Evolutionary conservation across 2,888 invertebrate species (phyloP).

Genomic region (Chloroclystis v-ata): DNA sequence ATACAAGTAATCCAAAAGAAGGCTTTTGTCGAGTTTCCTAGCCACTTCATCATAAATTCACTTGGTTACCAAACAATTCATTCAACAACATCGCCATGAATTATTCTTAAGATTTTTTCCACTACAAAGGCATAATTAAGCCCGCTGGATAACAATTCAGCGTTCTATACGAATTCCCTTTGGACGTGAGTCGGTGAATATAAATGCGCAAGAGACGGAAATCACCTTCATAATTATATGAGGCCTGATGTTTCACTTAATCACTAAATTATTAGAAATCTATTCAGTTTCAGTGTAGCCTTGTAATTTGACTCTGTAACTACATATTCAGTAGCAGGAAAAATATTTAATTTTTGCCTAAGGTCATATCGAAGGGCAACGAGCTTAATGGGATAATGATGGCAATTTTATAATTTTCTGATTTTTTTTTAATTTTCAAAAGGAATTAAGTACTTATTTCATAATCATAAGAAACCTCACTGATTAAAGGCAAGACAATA

Average conservation of each 20-base stretch:
- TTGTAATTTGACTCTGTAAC: constrained; percentile 10
- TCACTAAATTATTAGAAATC: constrained; percentile 14
- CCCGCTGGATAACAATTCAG: constrained; percentile 58
- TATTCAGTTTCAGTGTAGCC: neutral
- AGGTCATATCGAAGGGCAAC: constrained; percentile 11
- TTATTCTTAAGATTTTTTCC: constrained; percentile 48
- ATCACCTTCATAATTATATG: constrained; percentile 13
- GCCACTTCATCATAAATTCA: constrained; percentile 11
- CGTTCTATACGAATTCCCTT: constrained; percentile 52
- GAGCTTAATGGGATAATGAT: constrained; percentile 7
- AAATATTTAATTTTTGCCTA: constrained; percentile 9
- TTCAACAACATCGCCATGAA: constrained; percentile 42
- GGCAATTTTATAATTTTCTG: constrained; percentile 3
- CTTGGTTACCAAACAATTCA: constrained; percentile 21
- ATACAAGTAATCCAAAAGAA: too few species aligned
- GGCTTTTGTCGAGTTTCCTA: too few species aligned
- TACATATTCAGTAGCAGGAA: neutral
- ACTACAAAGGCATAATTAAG: constrained; percentile 64
- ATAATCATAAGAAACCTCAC: too few species aligned
- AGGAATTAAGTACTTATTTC: neutral
- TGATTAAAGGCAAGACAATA: neutral
- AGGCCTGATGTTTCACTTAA: constrained; percentile 10
- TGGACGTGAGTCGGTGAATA: constrained; percentile 37
- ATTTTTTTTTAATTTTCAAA: neutral
- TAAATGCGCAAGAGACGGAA: constrained; percentile 33